Evolutionary conservation across 2,797 vertebrate species (phyloP), one percentile per base, ranked within the genome.

Genomic region (Chelon auratus): DNA sequence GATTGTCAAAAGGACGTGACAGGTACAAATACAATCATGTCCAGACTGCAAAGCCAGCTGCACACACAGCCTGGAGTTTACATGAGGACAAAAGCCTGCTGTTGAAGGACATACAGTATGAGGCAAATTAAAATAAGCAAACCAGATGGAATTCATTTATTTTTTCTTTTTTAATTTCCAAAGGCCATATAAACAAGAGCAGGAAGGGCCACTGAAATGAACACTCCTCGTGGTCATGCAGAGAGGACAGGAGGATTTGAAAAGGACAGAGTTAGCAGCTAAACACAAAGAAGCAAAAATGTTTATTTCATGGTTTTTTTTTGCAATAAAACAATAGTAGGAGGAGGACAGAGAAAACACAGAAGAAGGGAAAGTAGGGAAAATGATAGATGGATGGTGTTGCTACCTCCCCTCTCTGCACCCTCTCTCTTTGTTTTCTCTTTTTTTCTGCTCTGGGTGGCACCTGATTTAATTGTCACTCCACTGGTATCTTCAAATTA

Each of bases 381-480:
- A 26, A 26, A 26, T 26, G 24, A 26, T 26, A 3, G 24, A 26
- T 52, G 22, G 40, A 40, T 30, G 40, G 11, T 62, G 42, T 68
- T 11, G 17, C 40, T 66, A 59, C 62, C 20, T 73, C 9, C 60
- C 42, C 42, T 57, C 24, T 54, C n/a, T 63, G 54, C 33, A 55
- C 54, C 24, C 33, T 24, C 47, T 59, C 62, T 55, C 3, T 68
- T 75, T 63, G 20, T 65, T 58, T 75, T 62, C 26, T 63, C 56
- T 75, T 42, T 52, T 68, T 43, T 52, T 81, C n/a, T 43, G 1
- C 65, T 69, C 75, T 62, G 68, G 73, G 78, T 71, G 83, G 77
- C 75, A 72, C 81, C 78, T 82, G 83, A 92, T 91, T 89, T 91
- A 87, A 78, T 66, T 80, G 68, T 88, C 83, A 83, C 71, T 58